These are phyloP conservation scores for Anguilla obscura DNA, from an alignment of 2,797 vertebrate genomes.

Conservation along the genomic window DNA sequence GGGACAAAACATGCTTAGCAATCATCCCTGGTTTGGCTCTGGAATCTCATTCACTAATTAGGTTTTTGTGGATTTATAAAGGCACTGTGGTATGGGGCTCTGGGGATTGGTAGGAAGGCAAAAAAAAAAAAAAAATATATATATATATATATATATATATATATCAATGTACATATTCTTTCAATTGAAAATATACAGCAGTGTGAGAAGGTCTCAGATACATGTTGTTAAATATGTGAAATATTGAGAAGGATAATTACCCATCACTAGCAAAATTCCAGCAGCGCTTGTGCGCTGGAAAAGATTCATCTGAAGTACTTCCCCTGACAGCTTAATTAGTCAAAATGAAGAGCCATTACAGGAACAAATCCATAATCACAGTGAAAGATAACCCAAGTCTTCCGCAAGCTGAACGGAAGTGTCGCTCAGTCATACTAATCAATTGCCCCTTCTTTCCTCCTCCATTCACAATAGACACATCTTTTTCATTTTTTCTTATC, in stretches of 20 bases:
- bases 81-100: neutral
- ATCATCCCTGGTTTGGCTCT: neutral
- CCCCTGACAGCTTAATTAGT: slow-evolving; percentile 29
- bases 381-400: slow-evolving; percentile 24
- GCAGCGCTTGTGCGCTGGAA: neutral
- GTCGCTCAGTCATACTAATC: slow-evolving; percentile 19
- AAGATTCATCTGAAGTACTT: slow-evolving; percentile 21
- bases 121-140: neutral
- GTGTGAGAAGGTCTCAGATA: neutral
- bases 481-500: neutral
- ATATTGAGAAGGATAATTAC: slow-evolving; percentile 23
- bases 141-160: too few relatives aligned
- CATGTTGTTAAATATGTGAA: neutral
- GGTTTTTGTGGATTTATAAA: neutral
- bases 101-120: neutral
- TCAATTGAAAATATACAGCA: neutral
- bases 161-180: neutral
- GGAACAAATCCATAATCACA: slow-evolving; percentile 26
- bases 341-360: slow-evolving; percentile 28
- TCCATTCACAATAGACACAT: neutral
- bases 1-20: neutral
- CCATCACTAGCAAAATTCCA: slow-evolving; percentile 10
- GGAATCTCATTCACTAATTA: neutral
- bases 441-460: neutral
- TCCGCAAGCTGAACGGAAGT: neutral